Base-by-base conservation (phyloP, 2,888 invertebrate species). In the Acronicta alni region DNA sequence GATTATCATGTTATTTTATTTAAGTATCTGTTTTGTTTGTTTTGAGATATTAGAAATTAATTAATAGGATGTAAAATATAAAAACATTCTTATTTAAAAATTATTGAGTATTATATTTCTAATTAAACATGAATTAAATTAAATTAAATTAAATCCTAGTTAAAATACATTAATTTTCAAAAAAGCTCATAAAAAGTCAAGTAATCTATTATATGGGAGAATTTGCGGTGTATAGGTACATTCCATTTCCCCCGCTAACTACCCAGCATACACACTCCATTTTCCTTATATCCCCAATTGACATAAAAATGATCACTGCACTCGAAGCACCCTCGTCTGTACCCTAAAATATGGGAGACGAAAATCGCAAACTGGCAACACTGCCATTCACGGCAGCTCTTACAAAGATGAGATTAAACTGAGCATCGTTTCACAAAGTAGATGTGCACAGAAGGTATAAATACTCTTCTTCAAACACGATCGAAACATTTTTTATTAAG, bases 351-450 rank as follows among this genome's bases (percentile, higher is more conserved):
- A 55, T 41, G 38, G 42, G 32, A 59, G 51, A 18, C 1, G 42
- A 59, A 41, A 52, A 20, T 15, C 47, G 39, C 72, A 30, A 49
- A 30, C n/a, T 72, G 52, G 59, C 54, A 54, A 67, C 67, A 66
- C 44, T 20, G 54, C 30, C 59, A 35, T 35, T 17, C 17, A 52
- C 23, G 10, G 30, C 8, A 20, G 35, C 51, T 57, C 15, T 47
- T 41, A 44, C 38, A 52, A 35, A 72, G 52, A 72, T 49, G 39
- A 30, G 52, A 67, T 55, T 59, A 67, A 67, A 60, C 55, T 23
- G 20, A 59, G 30, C 43, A 54, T 17, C 18, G 8, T 32, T 9
- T 16, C 32, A 55, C 39, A 16, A 10, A n/a, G 20, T 12, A 35
- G 3, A 18, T n/a, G 39, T 3, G 14, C 17, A 10, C 45, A 67